Evolutionary conservation across 2,888 invertebrate genomes (phyloP).

Genomic region (Drosophila kuntzei): DNA sequence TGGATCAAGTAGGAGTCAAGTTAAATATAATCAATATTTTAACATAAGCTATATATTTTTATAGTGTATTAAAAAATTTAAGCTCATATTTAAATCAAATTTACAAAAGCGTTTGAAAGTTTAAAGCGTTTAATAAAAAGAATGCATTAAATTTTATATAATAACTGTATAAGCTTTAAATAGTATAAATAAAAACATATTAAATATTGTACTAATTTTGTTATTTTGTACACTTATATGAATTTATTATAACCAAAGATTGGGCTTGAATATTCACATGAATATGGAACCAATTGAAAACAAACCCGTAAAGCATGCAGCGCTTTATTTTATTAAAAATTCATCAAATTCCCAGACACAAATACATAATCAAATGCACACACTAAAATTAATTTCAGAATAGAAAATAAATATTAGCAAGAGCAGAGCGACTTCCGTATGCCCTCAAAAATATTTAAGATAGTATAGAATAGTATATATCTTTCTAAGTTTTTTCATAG

Average conservation of each 20-base stretch:
- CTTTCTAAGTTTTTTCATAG: neutral
- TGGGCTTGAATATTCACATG: no score
- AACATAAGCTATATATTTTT: constrained; percentile 22
- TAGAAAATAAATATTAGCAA: neutral
- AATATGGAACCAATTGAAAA: neutral
- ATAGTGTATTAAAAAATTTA: neutral
- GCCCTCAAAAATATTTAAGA: constrained; percentile 7
- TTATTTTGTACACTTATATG: neutral
- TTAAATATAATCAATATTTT: constrained; percentile 28
- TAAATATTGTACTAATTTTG: no score
- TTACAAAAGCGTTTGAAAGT: constrained; percentile 5
- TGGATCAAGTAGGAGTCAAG: constrained; percentile 8
- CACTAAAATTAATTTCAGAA: neutral
- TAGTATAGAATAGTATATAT: no score
- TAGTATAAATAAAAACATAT: neutral
- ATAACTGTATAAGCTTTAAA: neutral
- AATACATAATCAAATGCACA: neutral
- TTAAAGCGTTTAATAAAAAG: constrained; percentile 1
- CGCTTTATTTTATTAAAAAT: neutral
- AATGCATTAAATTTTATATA: neutral
- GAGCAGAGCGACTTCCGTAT: constrained; percentile 16
- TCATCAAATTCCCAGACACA: neutral
- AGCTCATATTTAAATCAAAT: neutral
- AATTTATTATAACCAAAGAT: no score
- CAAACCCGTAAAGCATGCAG: neutral